These are phyloP conservation scores for Noturus placidus DNA, from an alignment of 2,113 vertebrate species.

Conservation along the genomic window DNA sequence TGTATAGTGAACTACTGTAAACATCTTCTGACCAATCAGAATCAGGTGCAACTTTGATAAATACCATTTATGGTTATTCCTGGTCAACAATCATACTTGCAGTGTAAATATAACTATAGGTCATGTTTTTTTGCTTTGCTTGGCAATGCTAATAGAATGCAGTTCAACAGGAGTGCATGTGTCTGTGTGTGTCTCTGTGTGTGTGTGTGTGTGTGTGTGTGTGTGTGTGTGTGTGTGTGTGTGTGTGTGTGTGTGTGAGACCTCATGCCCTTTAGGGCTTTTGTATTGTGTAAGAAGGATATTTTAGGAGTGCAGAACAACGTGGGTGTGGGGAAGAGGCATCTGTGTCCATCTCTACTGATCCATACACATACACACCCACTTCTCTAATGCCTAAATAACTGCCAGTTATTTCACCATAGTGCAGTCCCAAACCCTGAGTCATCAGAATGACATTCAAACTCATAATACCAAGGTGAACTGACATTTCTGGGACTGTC, in stretches of 20 bases:
- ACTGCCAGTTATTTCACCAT: neutral
- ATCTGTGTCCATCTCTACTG: neutral
- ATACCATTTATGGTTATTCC: neutral
- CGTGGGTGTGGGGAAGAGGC: neutral
- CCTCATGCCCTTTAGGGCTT: neutral
- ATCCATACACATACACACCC: neutral
- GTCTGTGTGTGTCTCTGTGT: neutral
- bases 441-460: neutral
- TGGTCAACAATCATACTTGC: neutral
- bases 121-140: conserved; percentile 16
- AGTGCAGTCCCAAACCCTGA: neutral
- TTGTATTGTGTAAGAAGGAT: conserved; percentile 22
- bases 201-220: neutral
- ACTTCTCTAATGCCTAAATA: neutral
- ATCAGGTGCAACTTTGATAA: neutral
- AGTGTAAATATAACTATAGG: neutral
- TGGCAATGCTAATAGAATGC: conserved; percentile 20
- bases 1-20: neutral
- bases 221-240: neutral
- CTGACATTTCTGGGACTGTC: neutral
- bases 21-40: conserved; percentile 3
- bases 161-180: neutral
- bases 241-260: conserved; percentile 2
- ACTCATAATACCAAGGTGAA: neutral
- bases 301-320: conserved; percentile 10